Base-by-base conservation (phyloP, 2,888 invertebrate genomes). In the Himalopsyche anomala region DNA sequence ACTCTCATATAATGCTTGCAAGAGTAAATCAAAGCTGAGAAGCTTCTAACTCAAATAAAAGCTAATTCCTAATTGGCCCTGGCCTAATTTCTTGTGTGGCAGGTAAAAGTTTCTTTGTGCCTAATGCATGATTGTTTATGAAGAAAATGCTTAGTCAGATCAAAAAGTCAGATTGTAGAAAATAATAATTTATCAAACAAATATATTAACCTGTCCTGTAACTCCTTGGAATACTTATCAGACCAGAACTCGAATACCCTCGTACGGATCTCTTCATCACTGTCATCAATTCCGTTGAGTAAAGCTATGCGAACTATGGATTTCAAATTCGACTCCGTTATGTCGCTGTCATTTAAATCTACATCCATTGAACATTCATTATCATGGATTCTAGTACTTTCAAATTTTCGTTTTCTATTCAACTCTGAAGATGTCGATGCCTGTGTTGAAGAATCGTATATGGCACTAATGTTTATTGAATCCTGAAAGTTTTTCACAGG, bases 211-310 rank as follows among this genome's bases (percentile, higher is more conserved):
- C 88, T 86, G 11, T 87, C 85, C 28, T 88, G 84, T 36, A 88
- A 36, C 45, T 85, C 84, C 6, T 69, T 80, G 5, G 85, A 28
- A 36, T 87, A 86, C 28, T 81, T 80, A 17, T 92, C 91, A 12
- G 91, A 91, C 95, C 95, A 95, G 90, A 95, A 95, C 79, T 91
- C 90, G n/a, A 92, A 90, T 11, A 95, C 90, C 83, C 91, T 91
- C 15, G 92, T 90, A 84, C 92, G 92, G 51, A 94, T 90, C 40
- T 92, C 90, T 11, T 90, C 89, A 81, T 92, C 91, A 0, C 91
- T 89, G 89, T 94, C 95, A 80, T 91, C 88, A 42, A 94, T 88
- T 8, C 93, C 94, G 79, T 90, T 89, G 0, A 94, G 88, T 38
- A 94, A 89, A 19, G 91, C 90, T n/a, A 5, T 56, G 40, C 54